Percentiles rank a stretch among this genome's conserved stretches.
phyloP scores from a whole-genome alignment of 2,888 invertebrate genomes.

The Cataglyphis cursor region DNA sequence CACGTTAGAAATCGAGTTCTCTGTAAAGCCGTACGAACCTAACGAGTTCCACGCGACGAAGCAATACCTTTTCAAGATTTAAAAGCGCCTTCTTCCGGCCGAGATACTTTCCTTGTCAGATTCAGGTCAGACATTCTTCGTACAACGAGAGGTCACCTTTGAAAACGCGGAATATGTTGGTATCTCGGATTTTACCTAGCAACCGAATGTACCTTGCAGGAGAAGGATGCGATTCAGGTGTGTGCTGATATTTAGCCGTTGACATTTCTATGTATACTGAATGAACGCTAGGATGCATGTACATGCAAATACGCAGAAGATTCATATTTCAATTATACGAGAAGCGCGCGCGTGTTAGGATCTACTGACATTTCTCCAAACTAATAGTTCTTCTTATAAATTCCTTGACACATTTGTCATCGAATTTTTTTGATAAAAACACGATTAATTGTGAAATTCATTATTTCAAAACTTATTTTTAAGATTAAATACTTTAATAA shows the following conservation, averaged over 20 bases:
- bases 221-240: constrained; percentile 36
- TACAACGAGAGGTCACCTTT: constrained; percentile 30
- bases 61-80: constrained; percentile 56
- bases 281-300: constrained; percentile 52
- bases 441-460: background rate
- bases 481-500: background rate
- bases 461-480: background rate
- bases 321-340: background rate
- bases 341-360: background rate
- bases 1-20: constrained; percentile 44
- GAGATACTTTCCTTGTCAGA: constrained; percentile 48
- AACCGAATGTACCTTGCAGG: constrained; percentile 14
- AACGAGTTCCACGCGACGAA: constrained; percentile 56
- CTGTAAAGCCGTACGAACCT: constrained; percentile 26
- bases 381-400: background rate
- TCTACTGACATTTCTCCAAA: background rate
- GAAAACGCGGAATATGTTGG: constrained; percentile 40
- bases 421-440: background rate
- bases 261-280: constrained; percentile 75
- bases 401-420: background rate
- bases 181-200: constrained; percentile 22
- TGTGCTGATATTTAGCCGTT: constrained; percentile 79
- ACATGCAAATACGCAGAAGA: background rate
- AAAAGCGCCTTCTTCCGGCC: constrained; percentile 52
- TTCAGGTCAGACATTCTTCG: constrained; percentile 52